Percentiles rank a stretch among this genome's conserved stretches.
Evolutionary conservation across 2,888 invertebrate species (phyloP).

Genomic region (Hyposoter didymator): DNA sequence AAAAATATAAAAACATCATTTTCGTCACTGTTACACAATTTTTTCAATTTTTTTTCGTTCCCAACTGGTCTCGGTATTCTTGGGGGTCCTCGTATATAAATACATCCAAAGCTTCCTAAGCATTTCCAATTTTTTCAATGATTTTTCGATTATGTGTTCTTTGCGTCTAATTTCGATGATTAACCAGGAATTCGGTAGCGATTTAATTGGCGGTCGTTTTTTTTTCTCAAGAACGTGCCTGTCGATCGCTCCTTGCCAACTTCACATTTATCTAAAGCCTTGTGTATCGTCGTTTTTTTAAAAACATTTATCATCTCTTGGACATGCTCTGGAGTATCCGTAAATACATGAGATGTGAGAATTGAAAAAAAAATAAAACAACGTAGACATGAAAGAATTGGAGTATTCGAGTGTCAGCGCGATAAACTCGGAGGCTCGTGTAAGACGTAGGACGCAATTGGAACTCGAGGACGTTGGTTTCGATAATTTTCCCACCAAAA

Average conservation of each 20-base stretch:
- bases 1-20: not conserved
- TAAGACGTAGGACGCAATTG: slow-evolving; percentile 63
- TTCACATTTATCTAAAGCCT: slow-evolving; percentile 45
- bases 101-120: not conserved
- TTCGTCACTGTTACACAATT: not conserved
- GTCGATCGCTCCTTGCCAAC: slow-evolving; percentile 32
- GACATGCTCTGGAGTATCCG: slow-evolving; percentile 33
- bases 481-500: slow-evolving; percentile 31
- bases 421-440: slow-evolving; percentile 58
- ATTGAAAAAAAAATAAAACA: slow-evolving; percentile 17
- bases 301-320: slow-evolving; percentile 36
- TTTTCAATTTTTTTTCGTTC: not conserved
- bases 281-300: slow-evolving; percentile 19
- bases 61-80: not conserved
- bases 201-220: not conserved
- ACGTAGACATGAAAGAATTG: slow-evolving; percentile 51
- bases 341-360: slow-evolving; percentile 20
- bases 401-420: slow-evolving; percentile 47
- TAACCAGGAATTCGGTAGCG: no score
- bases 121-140: not conserved
- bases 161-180: not conserved
- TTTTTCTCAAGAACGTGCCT: not conserved
- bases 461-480: slow-evolving; percentile 33
- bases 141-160: not conserved
- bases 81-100: not conserved